Conservation (phyloP, 2,113 vertebrate genomes). For the Aleadryas rufinucha region DNA sequence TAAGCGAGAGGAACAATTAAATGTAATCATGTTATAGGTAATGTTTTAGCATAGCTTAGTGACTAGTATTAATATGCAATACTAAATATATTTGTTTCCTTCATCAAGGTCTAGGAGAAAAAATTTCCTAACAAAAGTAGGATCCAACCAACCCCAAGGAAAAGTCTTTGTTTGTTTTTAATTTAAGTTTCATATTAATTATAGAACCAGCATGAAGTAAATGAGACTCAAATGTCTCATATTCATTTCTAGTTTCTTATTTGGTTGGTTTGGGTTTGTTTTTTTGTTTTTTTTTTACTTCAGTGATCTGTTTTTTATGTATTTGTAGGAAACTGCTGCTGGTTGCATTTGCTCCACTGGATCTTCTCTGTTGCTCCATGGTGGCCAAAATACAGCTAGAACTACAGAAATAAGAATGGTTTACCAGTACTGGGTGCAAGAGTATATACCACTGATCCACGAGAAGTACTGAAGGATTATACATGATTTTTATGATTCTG, state of each 20-base stretch:
- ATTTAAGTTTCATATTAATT: not conserved
- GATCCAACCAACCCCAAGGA: not conserved
- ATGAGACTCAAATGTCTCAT: not conserved
- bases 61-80: not conserved
- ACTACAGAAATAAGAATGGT: not conserved
- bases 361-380: not conserved
- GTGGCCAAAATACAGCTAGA: not conserved
- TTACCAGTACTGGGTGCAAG: fast-evolving
- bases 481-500: not conserved
- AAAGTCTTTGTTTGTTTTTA: not conserved
- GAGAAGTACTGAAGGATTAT: not conserved
- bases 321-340: not conserved
- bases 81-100: not conserved
- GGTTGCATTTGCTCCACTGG: not conserved
- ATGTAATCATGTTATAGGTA: not conserved
- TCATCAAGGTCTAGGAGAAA: not conserved
- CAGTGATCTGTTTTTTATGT: not conserved
- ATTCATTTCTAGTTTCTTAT: not conserved
- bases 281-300: not conserved
- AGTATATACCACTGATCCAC: not conserved
- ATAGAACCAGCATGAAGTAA: not conserved
- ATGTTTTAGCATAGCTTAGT: not conserved
- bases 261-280: not conserved
- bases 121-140: not conserved
- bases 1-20: not conserved